These are phyloP conservation scores for Xestoiulus laeticollis DNA, from an alignment of 2,888 invertebrate genomes.

Conservation along the genomic window DNA sequence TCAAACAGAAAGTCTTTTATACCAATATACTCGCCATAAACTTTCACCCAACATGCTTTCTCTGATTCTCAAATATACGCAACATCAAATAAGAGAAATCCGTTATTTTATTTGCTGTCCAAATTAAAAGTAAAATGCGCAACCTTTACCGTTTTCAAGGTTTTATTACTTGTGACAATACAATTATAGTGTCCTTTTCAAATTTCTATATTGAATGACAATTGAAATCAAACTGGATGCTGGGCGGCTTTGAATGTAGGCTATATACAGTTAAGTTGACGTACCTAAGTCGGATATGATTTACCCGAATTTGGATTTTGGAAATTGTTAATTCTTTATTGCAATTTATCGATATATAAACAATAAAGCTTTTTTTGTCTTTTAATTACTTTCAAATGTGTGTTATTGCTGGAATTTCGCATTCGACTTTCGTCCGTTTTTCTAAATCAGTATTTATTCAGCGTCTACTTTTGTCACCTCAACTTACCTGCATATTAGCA, in stretches of 20 bases:
- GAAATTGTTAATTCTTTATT: not conserved
- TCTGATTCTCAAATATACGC: constrained; percentile 2
- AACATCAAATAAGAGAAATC: constrained; percentile 18
- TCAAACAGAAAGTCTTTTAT: not conserved
- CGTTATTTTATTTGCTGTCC: not conserved
- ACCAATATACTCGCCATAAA: not conserved
- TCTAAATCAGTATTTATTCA: not conserved
- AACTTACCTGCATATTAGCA: not conserved
- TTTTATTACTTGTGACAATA: constrained; percentile 1
- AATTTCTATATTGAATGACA: not conserved
- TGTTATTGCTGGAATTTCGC: not conserved
- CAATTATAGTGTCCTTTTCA: constrained; percentile 8
- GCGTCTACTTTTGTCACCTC: not conserved
- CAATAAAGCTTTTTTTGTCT: no score
- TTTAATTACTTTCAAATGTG: not conserved
- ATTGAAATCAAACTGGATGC: not conserved
- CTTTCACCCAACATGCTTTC: constrained; percentile 7
- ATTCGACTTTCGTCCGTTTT: constrained; percentile 31
- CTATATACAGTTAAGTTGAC: not conserved
- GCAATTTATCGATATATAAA: no score
- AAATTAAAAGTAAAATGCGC: constrained; percentile 6
- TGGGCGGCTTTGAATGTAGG: not conserved
- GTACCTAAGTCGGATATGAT: not conserved
- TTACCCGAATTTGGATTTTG: not conserved
- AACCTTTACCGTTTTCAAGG: not conserved